Percentiles rank a stretch among this genome's conserved stretches.
These are phyloP conservation scores for Pseudocheirus occidentalis DNA, from an alignment of 2,797 vertebrate genomes.

Conservation along the genomic window DNA sequence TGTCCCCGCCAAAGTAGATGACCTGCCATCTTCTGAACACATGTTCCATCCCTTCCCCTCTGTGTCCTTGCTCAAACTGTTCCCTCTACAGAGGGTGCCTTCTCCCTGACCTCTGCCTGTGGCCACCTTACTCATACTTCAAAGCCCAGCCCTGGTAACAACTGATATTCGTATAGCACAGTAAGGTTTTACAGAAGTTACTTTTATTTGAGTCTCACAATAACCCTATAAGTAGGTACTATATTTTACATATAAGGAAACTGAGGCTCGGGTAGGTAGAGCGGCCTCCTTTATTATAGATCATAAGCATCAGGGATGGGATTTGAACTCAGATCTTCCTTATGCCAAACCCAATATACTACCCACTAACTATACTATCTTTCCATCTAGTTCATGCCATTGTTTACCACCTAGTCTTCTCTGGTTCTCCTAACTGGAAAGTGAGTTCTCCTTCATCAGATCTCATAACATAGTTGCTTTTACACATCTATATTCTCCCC, in stretches of 20 bases:
- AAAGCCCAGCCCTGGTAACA: background rate
- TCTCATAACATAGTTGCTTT: no score
- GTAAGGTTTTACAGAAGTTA: conserved; percentile 1
- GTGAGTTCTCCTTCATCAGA: no score
- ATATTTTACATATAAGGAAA: conserved; percentile 47
- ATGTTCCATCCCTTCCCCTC: no score
- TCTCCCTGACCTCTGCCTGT: background rate
- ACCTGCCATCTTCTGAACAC: no score
- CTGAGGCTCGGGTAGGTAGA: conserved; percentile 1
- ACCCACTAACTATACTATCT: background rate
- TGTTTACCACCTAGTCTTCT: background rate
- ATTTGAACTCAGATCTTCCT: conserved; percentile 26
- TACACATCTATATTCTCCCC: no score
- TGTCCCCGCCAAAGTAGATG: no score
- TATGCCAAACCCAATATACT: background rate
- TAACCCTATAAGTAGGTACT: background rate
- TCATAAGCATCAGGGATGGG: conserved; percentile 16
- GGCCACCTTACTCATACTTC: background rate
- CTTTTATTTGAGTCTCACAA: background rate
- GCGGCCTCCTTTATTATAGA: background rate
- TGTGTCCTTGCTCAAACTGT: no score
- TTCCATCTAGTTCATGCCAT: background rate
- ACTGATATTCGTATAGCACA: background rate
- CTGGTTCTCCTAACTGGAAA: no score
- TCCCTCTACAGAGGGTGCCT: no score